These are phyloP conservation scores for Falco peregrinus DNA, from an alignment of 2,797 vertebrate species.

Conservation along the genomic window DNA sequence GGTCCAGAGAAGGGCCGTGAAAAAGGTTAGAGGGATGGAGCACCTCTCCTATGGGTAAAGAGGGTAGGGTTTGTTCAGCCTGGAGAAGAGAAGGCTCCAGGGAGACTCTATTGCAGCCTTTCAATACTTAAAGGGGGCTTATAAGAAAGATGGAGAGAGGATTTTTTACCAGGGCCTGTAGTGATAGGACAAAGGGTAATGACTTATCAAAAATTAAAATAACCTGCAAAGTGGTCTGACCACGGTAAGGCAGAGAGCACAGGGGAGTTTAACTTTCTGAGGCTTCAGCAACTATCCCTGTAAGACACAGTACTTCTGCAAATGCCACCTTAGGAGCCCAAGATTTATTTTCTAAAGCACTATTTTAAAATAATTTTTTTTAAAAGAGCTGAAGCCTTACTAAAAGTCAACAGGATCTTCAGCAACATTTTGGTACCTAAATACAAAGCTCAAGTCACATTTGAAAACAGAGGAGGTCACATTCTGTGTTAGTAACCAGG, in stretches of 20 bases:
- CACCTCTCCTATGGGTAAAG: not conserved
- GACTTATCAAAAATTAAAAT: not conserved
- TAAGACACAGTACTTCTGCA: not conserved
- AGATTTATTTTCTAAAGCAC: not conserved
- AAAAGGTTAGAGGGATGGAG: not conserved
- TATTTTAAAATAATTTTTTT: not conserved
- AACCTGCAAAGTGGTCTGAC: not conserved
- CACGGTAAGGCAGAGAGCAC: not conserved
- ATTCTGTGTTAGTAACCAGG: not conserved
- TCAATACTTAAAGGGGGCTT: not conserved
- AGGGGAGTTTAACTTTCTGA: not conserved
- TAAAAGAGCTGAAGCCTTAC: not conserved
- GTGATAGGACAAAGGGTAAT: not conserved
- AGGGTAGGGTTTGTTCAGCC: not conserved
- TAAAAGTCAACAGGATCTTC: not conserved
- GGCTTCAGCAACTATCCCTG: not conserved
- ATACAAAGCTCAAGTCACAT: not conserved
- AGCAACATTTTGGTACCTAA: not conserved
- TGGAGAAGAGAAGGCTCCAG: not conserved
- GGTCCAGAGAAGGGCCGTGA: not conserved
- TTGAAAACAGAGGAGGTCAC: not conserved
- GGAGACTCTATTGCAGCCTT: not conserved
- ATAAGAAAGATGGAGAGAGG: not conserved
- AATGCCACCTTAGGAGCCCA: not conserved
- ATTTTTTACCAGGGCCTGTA: not conserved